Conservation (phyloP, 2,888 invertebrate species). For the Melinaea marsaeus region DNA sequence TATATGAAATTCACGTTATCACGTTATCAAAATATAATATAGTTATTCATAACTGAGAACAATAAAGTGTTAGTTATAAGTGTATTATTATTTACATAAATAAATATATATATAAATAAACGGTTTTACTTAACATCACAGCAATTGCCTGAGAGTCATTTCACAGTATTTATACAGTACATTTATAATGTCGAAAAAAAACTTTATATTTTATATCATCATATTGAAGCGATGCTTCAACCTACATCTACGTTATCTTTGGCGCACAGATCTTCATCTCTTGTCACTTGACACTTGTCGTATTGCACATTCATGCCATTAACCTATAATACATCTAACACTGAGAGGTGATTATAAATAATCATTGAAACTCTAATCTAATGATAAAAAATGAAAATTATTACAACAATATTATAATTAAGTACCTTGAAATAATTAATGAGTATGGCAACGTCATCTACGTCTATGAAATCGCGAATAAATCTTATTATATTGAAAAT, state of each 20-base stretch:
- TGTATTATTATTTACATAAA: conserved; percentile 13
- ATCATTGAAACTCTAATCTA: conserved; percentile 19
- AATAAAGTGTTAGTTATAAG: not conserved
- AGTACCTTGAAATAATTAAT: conserved; percentile 64
- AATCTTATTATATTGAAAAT: conserved; percentile 42
- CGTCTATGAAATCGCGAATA: conserved; percentile 30
- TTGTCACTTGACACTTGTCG: conserved; percentile 44
- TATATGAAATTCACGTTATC: conserved; percentile 10
- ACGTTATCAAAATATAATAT: conserved; percentile 13
- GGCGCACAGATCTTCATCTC: conserved; percentile 70
- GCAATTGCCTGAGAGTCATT: conserved; percentile 73
- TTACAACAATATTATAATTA: conserved; percentile 49
- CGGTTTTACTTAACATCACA: conserved; percentile 71
- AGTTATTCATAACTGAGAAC: not conserved
- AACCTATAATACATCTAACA: conserved; percentile 34
- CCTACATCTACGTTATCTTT: conserved; percentile 63
- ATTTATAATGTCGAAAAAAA: conserved; percentile 25
- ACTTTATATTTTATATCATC: not conserved
- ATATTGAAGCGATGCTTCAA: conserved; percentile 6
- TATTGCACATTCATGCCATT: conserved; percentile 58
- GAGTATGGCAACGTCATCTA: conserved; percentile 69
- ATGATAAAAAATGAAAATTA: conserved; percentile 18
- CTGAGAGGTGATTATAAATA: conserved; percentile 38
- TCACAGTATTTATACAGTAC: conserved; percentile 43
- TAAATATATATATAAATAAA: conserved; percentile 43